A percentile compares a stretch with the other conserved stretches of the same genome.
These are phyloP conservation scores for Porites evermanni DNA, from an alignment of 92 coral and sea anemone genomes.

Conservation along the genomic window DNA sequence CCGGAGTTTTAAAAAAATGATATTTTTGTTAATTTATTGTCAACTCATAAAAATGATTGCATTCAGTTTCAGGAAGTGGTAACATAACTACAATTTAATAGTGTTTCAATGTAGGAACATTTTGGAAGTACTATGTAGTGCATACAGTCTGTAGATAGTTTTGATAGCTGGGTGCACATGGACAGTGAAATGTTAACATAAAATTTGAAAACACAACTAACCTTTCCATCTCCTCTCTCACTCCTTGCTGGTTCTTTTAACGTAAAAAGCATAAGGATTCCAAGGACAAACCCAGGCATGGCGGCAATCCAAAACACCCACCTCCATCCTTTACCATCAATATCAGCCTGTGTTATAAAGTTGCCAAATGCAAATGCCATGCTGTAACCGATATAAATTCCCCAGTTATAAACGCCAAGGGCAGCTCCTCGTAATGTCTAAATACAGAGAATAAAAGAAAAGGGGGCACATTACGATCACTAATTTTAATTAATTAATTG, in stretches of 20 bases:
- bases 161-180: too few species aligned
- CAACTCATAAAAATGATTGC: too few species aligned
- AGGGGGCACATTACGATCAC: neutral
- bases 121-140: too few species aligned
- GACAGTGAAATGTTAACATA: too few species aligned
- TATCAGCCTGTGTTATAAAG: constrained; percentile 89
- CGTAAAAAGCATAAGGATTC: constrained; percentile 80
- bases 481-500: neutral
- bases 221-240: constrained; percentile 53
- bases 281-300: constrained; percentile 89
- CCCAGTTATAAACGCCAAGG: constrained; percentile 98
- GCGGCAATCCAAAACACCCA: constrained; percentile 99
- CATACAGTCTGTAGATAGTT: too few species aligned
- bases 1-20: too few species aligned
- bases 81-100: too few species aligned
- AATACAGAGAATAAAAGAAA: neutral
- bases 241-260: constrained; percentile 84
- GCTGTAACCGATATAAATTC: constrained; percentile 97
- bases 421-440: constrained; percentile 96
- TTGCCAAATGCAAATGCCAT: constrained; percentile 96
- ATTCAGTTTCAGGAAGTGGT: too few species aligned
- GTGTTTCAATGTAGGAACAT: too few species aligned
- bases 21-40: too few species aligned
- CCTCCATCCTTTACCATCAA: constrained; percentile 94
- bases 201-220: neutral